phyloP scores from a whole-genome alignment of 2,797 vertebrate species.

The Poecilia gillii region DNA sequence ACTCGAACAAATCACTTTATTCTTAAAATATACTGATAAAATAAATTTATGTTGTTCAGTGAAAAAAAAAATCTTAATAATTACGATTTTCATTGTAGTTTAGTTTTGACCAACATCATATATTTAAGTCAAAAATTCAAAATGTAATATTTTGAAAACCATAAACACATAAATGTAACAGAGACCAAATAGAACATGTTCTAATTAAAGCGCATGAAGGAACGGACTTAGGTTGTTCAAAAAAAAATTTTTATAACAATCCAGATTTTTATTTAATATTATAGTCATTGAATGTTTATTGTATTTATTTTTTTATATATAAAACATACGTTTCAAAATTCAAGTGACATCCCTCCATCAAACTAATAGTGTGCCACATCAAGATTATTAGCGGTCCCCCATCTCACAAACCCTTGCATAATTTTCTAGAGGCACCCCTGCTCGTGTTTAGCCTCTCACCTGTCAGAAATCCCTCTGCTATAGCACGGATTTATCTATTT shows the following conservation, averaged over 20 bases:
- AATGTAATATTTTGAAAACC: not conserved
- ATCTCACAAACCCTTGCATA: not conserved
- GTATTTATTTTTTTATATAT: not conserved
- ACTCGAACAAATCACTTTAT: not conserved
- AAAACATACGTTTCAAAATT: not conserved
- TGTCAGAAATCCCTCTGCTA: slow-evolving; percentile 19
- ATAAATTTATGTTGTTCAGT: not conserved
- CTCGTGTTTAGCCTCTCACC: slow-evolving; percentile 37
- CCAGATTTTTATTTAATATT: not conserved
- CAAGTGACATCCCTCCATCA: not conserved
- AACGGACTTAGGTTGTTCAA: not conserved
- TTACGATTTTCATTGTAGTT: not conserved
- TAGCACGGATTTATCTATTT: slow-evolving; percentile 50
- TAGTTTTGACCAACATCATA: not conserved
- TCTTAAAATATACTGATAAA: not conserved
- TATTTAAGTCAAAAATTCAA: not conserved
- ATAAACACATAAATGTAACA: not conserved
- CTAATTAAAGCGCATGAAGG: not conserved
- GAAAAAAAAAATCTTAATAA: not conserved
- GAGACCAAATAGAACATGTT: not conserved
- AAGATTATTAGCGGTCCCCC: not conserved
- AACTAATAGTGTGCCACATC: not conserved
- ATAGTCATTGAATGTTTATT: not conserved
- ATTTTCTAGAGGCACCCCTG: not conserved
- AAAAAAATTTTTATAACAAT: not conserved